phyloP scores from a whole-genome alignment of 1,140 invertebrate species.

The Euglossa dilemma region DNA sequence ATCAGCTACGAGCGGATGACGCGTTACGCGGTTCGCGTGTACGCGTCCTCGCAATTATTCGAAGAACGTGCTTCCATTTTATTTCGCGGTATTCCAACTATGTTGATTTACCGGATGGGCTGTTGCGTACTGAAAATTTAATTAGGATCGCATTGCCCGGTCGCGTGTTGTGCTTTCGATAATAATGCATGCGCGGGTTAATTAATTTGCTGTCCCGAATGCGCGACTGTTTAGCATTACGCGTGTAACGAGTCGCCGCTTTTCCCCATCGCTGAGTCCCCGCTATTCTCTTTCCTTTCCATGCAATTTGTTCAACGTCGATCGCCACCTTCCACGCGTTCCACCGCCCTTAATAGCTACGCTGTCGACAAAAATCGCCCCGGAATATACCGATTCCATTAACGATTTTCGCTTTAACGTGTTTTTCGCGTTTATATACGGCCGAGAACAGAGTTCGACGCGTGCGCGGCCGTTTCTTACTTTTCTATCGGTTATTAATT shows the following conservation, averaged over 20 bases:
- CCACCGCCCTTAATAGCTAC: background rate
- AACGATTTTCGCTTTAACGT: too few relatives aligned
- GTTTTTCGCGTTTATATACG: too few relatives aligned
- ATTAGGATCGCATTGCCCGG: slow-evolving; percentile 43
- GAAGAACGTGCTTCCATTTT: slow-evolving; percentile 53
- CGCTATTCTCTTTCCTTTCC: slow-evolving; percentile 33
- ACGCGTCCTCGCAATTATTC: slow-evolving; percentile 30
- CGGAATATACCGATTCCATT: too few relatives aligned
- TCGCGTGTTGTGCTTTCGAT: slow-evolving; percentile 33
- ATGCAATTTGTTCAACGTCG: slow-evolving; percentile 14
- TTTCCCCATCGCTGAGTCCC: background rate
- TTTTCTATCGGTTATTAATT: background rate
- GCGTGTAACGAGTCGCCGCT: slow-evolving; percentile 16
- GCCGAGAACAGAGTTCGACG: too few relatives aligned
- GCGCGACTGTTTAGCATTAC: slow-evolving; percentile 34
- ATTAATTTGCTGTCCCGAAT: slow-evolving; percentile 28
- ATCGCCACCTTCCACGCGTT: slow-evolving; percentile 24
- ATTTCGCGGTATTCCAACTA: slow-evolving; percentile 45
- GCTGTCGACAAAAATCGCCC: too few relatives aligned
- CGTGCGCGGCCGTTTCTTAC: too few relatives aligned
- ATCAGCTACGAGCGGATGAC: background rate
- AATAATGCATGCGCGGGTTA: slow-evolving; percentile 44
- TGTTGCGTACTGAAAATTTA: slow-evolving; percentile 48
- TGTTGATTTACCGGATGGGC: slow-evolving; percentile 48
- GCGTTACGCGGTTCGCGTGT: background rate